Conservation (phyloP, 2,888 invertebrate genomes). For the Polymixis flavicincta region DNA sequence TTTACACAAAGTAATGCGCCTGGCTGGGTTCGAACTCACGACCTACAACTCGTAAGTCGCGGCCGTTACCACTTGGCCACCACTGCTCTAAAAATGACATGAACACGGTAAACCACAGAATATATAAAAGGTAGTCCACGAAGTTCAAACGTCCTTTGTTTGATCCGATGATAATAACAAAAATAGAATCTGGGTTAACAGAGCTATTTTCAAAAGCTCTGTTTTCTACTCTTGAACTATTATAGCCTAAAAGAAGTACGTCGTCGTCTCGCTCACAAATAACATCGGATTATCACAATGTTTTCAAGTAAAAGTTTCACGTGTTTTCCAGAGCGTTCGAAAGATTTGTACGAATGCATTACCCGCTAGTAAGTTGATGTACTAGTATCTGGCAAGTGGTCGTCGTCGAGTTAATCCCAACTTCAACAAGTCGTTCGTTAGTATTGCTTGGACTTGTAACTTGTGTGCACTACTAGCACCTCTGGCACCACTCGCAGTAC, state of each 20-base stretch:
- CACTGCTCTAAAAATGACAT: too few relatives aligned
- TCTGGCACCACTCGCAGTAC: not conserved
- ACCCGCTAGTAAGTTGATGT: not conserved
- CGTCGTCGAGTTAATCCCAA: slow-evolving; percentile 25
- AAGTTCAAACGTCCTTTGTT: not conserved
- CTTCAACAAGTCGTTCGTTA: slow-evolving; percentile 50
- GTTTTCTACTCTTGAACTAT: not conserved
- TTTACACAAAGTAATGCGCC: too few relatives aligned
- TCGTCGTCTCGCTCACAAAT: not conserved
- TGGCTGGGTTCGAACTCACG: too few relatives aligned
- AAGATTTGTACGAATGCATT: not conserved
- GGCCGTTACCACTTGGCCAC: too few relatives aligned
- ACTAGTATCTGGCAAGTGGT: not conserved
- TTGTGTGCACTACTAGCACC: not conserved
- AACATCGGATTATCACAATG: slow-evolving; percentile 11
- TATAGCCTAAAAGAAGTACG: not conserved
- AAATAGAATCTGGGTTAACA: not conserved
- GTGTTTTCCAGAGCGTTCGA: not conserved
- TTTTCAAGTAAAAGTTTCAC: not conserved
- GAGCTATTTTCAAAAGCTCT: not conserved
- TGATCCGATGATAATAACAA: slow-evolving; percentile 1
- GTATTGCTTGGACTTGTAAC: slow-evolving; percentile 24
- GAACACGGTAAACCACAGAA: not conserved
- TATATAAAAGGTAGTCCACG: not conserved
- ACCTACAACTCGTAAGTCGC: too few relatives aligned